Conservation (phyloP, 1,140 invertebrate species). For the Drosophila varians region DNA sequence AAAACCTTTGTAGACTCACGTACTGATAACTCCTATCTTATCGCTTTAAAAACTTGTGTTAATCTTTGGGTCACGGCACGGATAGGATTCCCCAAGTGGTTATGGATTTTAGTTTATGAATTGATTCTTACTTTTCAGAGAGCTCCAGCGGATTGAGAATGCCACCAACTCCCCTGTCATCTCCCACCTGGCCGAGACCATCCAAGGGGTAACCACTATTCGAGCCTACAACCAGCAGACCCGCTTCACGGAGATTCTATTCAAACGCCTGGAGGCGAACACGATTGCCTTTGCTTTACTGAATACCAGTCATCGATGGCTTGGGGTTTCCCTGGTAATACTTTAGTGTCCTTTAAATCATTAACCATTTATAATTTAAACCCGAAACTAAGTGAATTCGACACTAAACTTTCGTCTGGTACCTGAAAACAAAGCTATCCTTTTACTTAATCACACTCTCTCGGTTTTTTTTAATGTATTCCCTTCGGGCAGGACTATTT, state of each 20-base stretch:
- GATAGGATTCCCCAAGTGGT: neutral
- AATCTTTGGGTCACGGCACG: neutral
- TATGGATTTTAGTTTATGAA: neutral
- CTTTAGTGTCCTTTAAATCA: no score
- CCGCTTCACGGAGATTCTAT: slow-evolving; percentile 87
- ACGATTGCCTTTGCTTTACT: slow-evolving; percentile 90
- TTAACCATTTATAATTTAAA: no score
- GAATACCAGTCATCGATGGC: slow-evolving; percentile 92
- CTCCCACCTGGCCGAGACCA: slow-evolving; percentile 89
- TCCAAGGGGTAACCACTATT: slow-evolving; percentile 88
- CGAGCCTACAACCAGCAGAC: slow-evolving; percentile 88
- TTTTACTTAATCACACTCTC: slow-evolving; percentile 15
- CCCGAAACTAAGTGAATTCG: slow-evolving; percentile 1
- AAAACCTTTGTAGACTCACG: neutral
- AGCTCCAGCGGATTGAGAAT: slow-evolving; percentile 88
- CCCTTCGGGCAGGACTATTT: slow-evolving; percentile 89
- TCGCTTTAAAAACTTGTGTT: neutral
- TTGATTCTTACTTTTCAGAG: slow-evolving; percentile 83
- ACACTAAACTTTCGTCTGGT: neutral
- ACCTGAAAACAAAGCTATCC: slow-evolving; percentile 23
- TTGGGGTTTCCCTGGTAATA: slow-evolving; percentile 91
- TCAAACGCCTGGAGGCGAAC: slow-evolving; percentile 88
- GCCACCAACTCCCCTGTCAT: slow-evolving; percentile 89
- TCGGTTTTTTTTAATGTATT: slow-evolving; percentile 18
- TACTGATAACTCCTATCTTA: neutral